These are phyloP conservation scores for Drosophila lacicola DNA, from an alignment of 2,888 invertebrate genomes.

Conservation along the genomic window DNA sequence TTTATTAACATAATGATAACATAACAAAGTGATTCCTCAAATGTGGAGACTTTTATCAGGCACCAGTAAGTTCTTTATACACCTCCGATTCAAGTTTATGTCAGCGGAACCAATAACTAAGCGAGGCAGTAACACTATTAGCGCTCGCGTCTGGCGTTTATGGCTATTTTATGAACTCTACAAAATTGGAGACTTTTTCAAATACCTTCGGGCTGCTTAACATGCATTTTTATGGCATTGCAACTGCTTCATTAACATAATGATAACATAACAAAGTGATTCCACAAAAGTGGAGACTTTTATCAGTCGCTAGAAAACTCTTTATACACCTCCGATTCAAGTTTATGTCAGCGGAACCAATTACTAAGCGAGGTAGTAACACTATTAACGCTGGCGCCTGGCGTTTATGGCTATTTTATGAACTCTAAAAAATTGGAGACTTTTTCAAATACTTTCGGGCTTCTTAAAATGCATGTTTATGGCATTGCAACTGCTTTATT, in stretches of 20 bases:
- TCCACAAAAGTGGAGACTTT: slow-evolving; percentile 19
- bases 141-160: slow-evolving; percentile 25
- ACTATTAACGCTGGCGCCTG: background rate
- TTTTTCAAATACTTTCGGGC: slow-evolving; percentile 11
- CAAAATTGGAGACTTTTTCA: slow-evolving; percentile 52
- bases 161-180: slow-evolving; percentile 53
- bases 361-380: background rate
- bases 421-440: slow-evolving; percentile 8
- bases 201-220: slow-evolving; percentile 5
- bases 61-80: background rate
- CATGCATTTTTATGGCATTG: background rate
- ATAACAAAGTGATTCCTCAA: background rate
- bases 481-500: slow-evolving; percentile 1
- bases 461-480: slow-evolving; percentile 2
- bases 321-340: background rate
- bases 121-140: slow-evolving; percentile 25
- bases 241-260: slow-evolving; percentile 22
- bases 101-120: too few relatives aligned
- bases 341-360: too few relatives aligned
- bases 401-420: background rate
- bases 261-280: background rate
- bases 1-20: slow-evolving; percentile 26
- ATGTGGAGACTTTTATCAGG: slow-evolving; percentile 17
- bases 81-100: background rate
- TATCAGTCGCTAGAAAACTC: background rate